phyloP scores from a whole-genome alignment of 2,113 vertebrate species.

The Meles meles region DNA sequence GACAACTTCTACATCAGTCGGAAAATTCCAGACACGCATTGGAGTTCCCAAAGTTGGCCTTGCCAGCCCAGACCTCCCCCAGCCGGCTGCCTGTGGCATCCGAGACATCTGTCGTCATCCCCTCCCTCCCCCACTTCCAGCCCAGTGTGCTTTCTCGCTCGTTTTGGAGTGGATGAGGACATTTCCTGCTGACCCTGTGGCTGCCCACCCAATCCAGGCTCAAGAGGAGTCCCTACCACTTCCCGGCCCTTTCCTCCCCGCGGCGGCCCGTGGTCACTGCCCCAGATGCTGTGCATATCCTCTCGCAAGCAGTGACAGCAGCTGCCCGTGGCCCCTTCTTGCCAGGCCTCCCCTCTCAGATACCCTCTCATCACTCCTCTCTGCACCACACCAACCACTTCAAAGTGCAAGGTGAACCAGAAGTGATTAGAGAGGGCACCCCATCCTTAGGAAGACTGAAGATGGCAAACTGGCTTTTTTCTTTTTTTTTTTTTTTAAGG shows the following conservation, averaged over 20 bases:
- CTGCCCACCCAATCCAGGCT: not conserved
- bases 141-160: not conserved
- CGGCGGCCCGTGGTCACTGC: not conserved
- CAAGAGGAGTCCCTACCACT: not conserved
- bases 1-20: not conserved
- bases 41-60: not conserved
- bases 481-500: not conserved
- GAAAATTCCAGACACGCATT: not conserved
- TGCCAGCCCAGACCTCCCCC: not conserved
- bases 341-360: not conserved
- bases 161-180: not conserved
- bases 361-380: not conserved
- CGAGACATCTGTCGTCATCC: not conserved
- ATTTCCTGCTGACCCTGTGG: not conserved
- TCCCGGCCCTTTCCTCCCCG: not conserved
- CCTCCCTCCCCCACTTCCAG: not conserved
- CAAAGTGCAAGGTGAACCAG: not conserved
- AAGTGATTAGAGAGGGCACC: not conserved
- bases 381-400: fast-evolving
- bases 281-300: fast-evolving
- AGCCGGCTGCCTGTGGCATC: not conserved
- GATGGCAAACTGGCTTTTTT: not conserved
- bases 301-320: not conserved
- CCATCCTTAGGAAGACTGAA: not conserved
- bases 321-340: not conserved